Percentiles rank a stretch among this genome's conserved stretches.
phyloP scores from a whole-genome alignment of 2,113 vertebrate species.

The Cryptomyrus ogoouensis region DNA sequence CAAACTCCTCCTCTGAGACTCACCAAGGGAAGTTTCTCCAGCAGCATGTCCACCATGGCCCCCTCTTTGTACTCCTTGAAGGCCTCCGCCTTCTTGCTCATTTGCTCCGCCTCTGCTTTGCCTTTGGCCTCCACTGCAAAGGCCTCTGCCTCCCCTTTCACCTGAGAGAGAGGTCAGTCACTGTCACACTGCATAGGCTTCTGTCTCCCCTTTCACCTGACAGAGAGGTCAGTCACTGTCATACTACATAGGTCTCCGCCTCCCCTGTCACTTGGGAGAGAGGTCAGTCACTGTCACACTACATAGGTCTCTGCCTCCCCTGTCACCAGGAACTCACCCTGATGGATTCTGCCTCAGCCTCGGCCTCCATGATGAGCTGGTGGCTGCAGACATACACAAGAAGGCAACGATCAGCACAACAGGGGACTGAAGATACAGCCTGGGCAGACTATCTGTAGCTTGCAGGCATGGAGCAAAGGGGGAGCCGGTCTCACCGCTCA shows the following conservation, averaged over 20 bases:
- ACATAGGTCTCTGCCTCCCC: slow-evolving; percentile 76
- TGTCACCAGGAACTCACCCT: slow-evolving; percentile 61
- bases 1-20: slow-evolving; percentile 26
- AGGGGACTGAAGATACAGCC: not conserved
- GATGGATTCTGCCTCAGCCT: slow-evolving; percentile 77
- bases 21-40: slow-evolving; percentile 79
- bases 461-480: slow-evolving; percentile 29
- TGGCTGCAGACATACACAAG: slow-evolving; percentile 47
- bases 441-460: slow-evolving; percentile 64
- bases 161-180: not conserved
- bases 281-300: slow-evolving; percentile 27
- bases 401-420: not conserved
- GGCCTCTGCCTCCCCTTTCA: slow-evolving; percentile 70
- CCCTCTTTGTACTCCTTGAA: slow-evolving; percentile 80
- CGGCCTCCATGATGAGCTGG: slow-evolving; percentile 80
- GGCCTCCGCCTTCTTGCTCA: slow-evolving; percentile 81
- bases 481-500: slow-evolving; percentile 57
- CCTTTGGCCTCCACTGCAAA: slow-evolving; percentile 75
- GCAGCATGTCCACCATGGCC: slow-evolving; percentile 83
- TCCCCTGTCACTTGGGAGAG: not conserved
- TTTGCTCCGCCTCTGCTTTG: slow-evolving; percentile 77
- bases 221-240: not conserved
- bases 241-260: not conserved
- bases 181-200: slow-evolving; percentile 64
- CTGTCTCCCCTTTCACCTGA: slow-evolving; percentile 65